Conservation (phyloP, 2,888 invertebrate species). For the Synergus itoensis region DNA sequence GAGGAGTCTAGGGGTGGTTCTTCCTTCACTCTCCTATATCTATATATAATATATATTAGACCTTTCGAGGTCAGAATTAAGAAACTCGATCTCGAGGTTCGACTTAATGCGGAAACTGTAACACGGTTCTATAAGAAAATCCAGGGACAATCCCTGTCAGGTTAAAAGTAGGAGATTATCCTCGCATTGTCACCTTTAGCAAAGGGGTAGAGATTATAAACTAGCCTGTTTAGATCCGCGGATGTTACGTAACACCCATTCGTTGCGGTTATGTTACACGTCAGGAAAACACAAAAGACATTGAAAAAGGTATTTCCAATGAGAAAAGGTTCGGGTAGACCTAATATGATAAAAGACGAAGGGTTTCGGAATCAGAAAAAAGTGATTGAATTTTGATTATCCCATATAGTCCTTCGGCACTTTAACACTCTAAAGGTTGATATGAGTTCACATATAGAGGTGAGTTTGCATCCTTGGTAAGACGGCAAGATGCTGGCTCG, state of each 20-base stretch:
- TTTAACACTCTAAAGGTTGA: background rate
- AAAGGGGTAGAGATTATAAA: slow-evolving; percentile 44
- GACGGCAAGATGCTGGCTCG: slow-evolving; percentile 61
- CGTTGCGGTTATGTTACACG: slow-evolving; percentile 42
- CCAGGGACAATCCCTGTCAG: slow-evolving; percentile 50
- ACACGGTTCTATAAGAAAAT: slow-evolving; percentile 4
- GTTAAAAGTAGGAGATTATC: slow-evolving; percentile 62
- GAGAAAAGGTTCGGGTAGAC: background rate
- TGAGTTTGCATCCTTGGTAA: slow-evolving; percentile 60
- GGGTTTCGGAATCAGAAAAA: background rate
- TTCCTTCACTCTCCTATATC: background rate
- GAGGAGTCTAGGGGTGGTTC: slow-evolving; percentile 39
- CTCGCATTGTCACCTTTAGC: slow-evolving; percentile 60
- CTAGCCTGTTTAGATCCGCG: slow-evolving; percentile 5
- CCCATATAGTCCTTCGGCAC: too few species aligned
- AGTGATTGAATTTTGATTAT: background rate
- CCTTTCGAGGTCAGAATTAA: slow-evolving; percentile 28
- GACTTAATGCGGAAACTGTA: slow-evolving; percentile 5
- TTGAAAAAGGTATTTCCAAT: background rate
- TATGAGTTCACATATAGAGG: background rate
- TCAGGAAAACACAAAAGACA: slow-evolving; percentile 1
- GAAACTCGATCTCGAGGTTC: slow-evolving; percentile 20
- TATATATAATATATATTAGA: slow-evolving; percentile 22
- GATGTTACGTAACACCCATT: slow-evolving; percentile 44
- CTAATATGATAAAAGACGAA: background rate